Evolutionary conservation across 2,888 invertebrate genomes (phyloP).

Genomic region (Stenotaenia linearis): DNA sequence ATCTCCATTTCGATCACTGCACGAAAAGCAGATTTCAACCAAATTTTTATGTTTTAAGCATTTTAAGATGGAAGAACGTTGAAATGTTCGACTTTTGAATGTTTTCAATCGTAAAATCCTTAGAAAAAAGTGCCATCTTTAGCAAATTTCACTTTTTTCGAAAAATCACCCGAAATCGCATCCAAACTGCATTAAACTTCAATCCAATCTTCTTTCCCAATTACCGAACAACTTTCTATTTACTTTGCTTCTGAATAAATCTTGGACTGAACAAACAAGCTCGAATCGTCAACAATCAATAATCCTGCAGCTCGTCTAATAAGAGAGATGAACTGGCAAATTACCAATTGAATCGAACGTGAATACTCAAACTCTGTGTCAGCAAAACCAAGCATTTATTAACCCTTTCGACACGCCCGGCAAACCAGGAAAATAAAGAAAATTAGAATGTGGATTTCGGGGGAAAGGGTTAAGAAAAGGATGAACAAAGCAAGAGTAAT

Average conservation of each 20-base stretch:
- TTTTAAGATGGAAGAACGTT: no score
- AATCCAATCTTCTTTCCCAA: neutral
- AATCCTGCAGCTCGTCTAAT: neutral
- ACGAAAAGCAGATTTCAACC: no score
- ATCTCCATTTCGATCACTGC: no score
- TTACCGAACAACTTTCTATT: neutral
- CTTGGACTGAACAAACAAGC: neutral
- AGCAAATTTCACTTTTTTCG: no score
- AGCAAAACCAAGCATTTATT: neutral
- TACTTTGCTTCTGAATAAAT: neutral
- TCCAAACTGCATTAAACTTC: neutral
- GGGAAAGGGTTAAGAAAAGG: neutral
- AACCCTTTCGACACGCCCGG: neutral
- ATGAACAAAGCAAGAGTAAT: neutral
- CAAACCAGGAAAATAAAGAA: no score
- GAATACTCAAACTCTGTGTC: neutral
- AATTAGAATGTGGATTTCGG: no score
- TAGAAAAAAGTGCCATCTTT: no score
- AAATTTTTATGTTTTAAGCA: no score
- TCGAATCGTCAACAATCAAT: neutral
- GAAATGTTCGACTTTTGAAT: no score
- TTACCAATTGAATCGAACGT: neutral
- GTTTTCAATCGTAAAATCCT: no score
- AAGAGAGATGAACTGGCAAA: conserved; percentile 4
- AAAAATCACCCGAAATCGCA: no score